Percentiles rank a stretch among this genome's conserved stretches.
These are phyloP conservation scores for Micromesistius poutassou DNA, from an alignment of 2,797 vertebrate species.

Conservation along the genomic window DNA sequence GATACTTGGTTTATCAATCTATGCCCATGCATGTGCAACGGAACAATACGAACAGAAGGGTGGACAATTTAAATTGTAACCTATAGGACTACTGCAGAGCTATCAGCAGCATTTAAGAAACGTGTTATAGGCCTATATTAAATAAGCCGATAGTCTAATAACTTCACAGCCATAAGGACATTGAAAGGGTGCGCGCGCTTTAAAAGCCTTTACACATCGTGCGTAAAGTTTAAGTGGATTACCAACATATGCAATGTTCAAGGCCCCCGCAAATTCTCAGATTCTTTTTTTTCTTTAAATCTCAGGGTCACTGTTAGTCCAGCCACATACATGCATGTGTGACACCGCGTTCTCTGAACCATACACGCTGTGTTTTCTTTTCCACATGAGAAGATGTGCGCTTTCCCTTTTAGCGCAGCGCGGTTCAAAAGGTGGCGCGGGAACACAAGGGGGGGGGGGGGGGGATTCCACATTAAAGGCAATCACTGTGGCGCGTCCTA, in stretches of 20 bases:
- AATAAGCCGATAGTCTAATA: background rate
- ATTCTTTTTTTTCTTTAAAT: background rate
- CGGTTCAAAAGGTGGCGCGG: slow-evolving; percentile 50
- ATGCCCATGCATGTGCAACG: background rate
- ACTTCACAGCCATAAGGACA: no score
- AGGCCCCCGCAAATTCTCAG: background rate
- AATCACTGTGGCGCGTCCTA: slow-evolving; percentile 50
- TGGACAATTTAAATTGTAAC: no score
- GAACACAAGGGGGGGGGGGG: slow-evolving; percentile 30
- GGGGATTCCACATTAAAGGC: slow-evolving; percentile 50
- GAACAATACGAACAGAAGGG: background rate
- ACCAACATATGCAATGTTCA: background rate
- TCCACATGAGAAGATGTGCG: slow-evolving; percentile 32
- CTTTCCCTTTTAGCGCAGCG: slow-evolving; percentile 31
- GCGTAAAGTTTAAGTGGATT: background rate
- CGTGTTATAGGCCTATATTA: background rate
- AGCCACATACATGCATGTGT: background rate
- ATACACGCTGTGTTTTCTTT: slow-evolving; percentile 38
- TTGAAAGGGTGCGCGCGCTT: background rate
- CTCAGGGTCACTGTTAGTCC: background rate
- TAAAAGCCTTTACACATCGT: background rate
- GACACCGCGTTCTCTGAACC: background rate
- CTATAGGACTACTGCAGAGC: no score
- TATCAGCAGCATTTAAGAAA: no score
- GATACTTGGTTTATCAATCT: background rate